Conservation (phyloP, 2,113 vertebrate genomes). For the Gnathonemus echidnorhynchus region DNA sequence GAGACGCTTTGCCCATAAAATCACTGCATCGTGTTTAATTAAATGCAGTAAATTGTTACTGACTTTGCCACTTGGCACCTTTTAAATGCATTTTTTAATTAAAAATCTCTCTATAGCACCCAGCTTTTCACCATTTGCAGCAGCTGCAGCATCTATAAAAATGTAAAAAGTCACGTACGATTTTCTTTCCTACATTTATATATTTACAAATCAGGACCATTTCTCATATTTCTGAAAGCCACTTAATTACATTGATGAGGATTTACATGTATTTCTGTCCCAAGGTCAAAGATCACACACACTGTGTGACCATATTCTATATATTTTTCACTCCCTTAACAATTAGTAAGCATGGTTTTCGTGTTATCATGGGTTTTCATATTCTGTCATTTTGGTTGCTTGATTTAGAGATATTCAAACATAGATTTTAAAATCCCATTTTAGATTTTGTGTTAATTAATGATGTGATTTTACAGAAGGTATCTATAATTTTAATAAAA, state of each 20-base stretch:
- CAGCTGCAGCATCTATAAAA: background rate
- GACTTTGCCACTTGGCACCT: background rate
- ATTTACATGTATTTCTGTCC: background rate
- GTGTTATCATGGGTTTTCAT: background rate
- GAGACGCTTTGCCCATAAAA: constrained; percentile 1
- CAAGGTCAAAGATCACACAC: background rate
- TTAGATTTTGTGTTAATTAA: background rate
- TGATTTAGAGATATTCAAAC: background rate
- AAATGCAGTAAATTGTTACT: background rate
- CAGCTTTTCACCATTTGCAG: background rate
- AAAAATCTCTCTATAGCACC: background rate
- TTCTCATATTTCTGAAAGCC: background rate
- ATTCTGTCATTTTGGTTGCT: background rate
- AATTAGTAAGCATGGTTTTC: background rate
- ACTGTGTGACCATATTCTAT: background rate
- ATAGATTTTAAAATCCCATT: background rate
- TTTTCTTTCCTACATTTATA: background rate
- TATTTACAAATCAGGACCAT: background rate
- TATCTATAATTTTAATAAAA: background rate
- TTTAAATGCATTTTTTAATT: background rate
- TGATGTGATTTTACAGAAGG: background rate
- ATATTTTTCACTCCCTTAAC: background rate
- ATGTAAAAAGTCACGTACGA: background rate
- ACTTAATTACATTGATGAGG: background rate
- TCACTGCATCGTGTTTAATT: background rate